Conservation (phyloP, 2,888 invertebrate genomes). For the Leptopilina myrica region DNA sequence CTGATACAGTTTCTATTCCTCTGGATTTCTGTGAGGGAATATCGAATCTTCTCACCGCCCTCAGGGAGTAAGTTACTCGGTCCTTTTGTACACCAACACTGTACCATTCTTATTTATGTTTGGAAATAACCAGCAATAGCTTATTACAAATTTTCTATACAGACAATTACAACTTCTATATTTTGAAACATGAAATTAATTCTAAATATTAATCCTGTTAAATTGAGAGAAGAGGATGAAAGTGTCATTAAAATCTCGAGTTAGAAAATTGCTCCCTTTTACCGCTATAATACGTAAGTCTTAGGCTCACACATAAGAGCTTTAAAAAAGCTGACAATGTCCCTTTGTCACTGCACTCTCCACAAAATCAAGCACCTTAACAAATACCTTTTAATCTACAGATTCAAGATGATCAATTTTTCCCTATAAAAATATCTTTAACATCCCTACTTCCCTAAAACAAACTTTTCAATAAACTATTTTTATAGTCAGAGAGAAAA, state of each 20-base stretch:
- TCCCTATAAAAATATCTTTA: too few species aligned
- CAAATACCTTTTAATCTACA: constrained; percentile 38
- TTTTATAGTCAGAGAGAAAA: too few species aligned
- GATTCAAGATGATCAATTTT: too few species aligned
- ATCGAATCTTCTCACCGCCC: constrained; percentile 48
- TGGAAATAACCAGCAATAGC: too few species aligned
- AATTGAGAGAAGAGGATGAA: neutral
- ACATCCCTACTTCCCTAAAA: too few species aligned
- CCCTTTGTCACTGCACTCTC: constrained; percentile 49
- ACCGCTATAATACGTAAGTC: constrained; percentile 49
- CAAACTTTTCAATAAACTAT: too few species aligned
- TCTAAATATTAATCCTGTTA: neutral
- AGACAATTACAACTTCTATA: neutral
- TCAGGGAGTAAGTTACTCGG: constrained; percentile 52
- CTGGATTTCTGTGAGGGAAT: neutral
- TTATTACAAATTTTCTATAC: neutral
- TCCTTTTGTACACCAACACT: constrained; percentile 44
- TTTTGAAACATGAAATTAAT: neutral
- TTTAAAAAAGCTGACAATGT: constrained; percentile 66
- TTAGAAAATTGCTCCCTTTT: constrained; percentile 43
- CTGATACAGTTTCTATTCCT: constrained; percentile 37
- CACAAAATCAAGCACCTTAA: constrained; percentile 50
- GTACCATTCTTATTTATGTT: constrained; percentile 41
- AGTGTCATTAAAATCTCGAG: constrained; percentile 21
- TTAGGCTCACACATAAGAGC: constrained; percentile 51